phyloP scores from a whole-genome alignment of 92 coral and sea anemone genomes.

The Paramuricea clavata region DNA sequence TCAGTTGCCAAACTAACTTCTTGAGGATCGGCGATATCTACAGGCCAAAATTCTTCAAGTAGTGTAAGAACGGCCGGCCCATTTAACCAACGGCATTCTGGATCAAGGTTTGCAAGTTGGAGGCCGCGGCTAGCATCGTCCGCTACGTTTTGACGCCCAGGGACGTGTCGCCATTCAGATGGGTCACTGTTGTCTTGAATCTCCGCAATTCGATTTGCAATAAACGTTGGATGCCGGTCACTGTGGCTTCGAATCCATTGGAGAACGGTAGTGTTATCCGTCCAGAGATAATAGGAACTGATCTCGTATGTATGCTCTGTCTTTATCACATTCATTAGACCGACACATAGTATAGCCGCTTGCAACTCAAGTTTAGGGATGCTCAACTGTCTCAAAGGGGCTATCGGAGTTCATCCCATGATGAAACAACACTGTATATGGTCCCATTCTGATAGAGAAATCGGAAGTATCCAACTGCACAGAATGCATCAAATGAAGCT shows the following conservation, averaged over 20 bases:
- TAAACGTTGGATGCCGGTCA: constrained; percentile 44
- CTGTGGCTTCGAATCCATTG: constrained; percentile 49
- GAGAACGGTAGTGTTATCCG: constrained; percentile 40
- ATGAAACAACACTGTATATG: constrained; percentile 31
- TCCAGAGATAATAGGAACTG: constrained; percentile 23
- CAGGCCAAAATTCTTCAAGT: constrained; percentile 48
- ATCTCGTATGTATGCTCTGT: constrained; percentile 27
- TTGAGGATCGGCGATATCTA: too few relatives aligned
- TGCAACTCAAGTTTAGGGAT: constrained; percentile 38
- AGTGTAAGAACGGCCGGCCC: constrained; percentile 51
- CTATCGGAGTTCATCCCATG: constrained; percentile 55
- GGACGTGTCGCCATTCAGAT: constrained; percentile 51
- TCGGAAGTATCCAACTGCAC: constrained; percentile 62
- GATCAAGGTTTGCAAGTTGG: constrained; percentile 23
- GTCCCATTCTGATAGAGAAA: constrained; percentile 44
- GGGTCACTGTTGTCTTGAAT: constrained; percentile 47
- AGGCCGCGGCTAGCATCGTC: constrained; percentile 64
- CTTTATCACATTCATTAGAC: not conserved
- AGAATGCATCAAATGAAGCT: constrained; percentile 49
- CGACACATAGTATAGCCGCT: constrained; percentile 46
- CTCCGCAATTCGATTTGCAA: constrained; percentile 55
- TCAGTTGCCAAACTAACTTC: too few relatives aligned
- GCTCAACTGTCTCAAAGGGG: constrained; percentile 48
- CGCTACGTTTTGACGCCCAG: constrained; percentile 49
- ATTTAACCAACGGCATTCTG: constrained; percentile 63